A percentile compares a stretch with the other conserved stretches of the same genome.
Evolutionary conservation across 2,113 vertebrate species (phyloP).

Genomic region (Carassius carassius): DNA sequence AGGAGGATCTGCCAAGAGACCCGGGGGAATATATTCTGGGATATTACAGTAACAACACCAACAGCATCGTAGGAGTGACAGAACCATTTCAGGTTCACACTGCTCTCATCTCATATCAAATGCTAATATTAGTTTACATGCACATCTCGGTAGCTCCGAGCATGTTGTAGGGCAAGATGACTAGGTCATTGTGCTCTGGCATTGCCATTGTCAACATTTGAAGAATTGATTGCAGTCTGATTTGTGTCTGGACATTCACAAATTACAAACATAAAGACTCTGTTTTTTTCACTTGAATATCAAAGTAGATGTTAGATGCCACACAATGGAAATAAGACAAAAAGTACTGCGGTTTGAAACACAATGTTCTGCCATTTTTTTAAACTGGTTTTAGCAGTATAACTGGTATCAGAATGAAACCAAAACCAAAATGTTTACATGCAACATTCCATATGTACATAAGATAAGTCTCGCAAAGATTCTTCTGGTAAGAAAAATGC

Average conservation of each 20-base stretch:
- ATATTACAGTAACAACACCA: constrained; percentile 89
- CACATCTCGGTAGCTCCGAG: neutral
- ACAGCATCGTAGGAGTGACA: constrained; percentile 88
- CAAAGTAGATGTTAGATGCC: neutral
- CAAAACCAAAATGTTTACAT: neutral
- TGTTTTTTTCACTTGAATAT: neutral
- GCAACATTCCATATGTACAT: neutral
- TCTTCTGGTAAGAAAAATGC: neutral
- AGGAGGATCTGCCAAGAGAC: constrained; percentile 91
- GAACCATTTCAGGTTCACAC: constrained; percentile 88
- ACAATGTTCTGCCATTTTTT: neutral
- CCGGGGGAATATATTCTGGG: constrained; percentile 91
- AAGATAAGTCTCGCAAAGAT: neutral
- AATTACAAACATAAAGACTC: neutral
- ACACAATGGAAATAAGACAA: neutral
- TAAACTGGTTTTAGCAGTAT: neutral
- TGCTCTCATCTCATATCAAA: neutral
- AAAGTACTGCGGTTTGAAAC: neutral
- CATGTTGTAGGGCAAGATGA: constrained; percentile 15
- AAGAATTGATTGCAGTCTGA: neutral
- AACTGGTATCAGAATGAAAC: neutral
- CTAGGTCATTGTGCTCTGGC: neutral
- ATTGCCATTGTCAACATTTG: neutral
- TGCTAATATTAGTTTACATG: constrained; percentile 1
- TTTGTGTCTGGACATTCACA: neutral